These are phyloP conservation scores for Prolemur simus DNA, from an alignment of 2,113 vertebrate species.

Conservation along the genomic window DNA sequence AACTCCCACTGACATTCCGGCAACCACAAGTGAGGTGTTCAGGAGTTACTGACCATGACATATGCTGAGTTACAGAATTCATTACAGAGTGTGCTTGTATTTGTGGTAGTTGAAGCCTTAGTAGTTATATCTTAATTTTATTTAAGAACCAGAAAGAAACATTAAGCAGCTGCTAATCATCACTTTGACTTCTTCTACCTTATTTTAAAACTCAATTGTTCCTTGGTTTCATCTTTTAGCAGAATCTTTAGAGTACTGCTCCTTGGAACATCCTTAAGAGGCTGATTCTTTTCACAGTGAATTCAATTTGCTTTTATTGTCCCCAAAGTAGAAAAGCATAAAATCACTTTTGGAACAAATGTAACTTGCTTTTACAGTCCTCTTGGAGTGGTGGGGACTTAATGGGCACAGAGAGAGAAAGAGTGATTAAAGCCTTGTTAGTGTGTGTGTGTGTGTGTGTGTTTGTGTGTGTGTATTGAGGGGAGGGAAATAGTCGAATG, in stretches of 20 bases:
- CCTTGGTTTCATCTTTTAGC: not conserved
- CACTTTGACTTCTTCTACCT: not conserved
- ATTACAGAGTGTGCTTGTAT: not conserved
- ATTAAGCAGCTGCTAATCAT: constrained; percentile 1
- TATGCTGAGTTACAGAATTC: not conserved
- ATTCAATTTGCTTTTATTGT: constrained; percentile 44
- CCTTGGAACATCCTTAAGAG: not conserved
- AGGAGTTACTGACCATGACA: not conserved
- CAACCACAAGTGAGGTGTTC: not conserved
- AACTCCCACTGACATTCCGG: not conserved
- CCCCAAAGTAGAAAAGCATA: constrained; percentile 11
- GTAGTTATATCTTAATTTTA: constrained; percentile 22
- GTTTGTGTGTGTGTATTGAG: too few relatives aligned
- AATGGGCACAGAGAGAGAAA: not conserved
- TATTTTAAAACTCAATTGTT: constrained; percentile 30
- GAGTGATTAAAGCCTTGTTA: not conserved
- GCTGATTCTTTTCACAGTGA: constrained; percentile 16
- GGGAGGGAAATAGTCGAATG: not conserved
- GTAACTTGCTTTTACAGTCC: not conserved
- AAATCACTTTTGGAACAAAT: not conserved
- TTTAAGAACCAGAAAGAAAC: constrained; percentile 40
- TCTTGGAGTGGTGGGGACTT: not conserved
- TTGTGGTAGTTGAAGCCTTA: not conserved
- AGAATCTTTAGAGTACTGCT: not conserved
- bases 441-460: too few relatives aligned